Percentiles rank a stretch among this genome's conserved stretches.
Conservation (phyloP, 2,797 vertebrate species). For the Trachurus trachurus region DNA sequence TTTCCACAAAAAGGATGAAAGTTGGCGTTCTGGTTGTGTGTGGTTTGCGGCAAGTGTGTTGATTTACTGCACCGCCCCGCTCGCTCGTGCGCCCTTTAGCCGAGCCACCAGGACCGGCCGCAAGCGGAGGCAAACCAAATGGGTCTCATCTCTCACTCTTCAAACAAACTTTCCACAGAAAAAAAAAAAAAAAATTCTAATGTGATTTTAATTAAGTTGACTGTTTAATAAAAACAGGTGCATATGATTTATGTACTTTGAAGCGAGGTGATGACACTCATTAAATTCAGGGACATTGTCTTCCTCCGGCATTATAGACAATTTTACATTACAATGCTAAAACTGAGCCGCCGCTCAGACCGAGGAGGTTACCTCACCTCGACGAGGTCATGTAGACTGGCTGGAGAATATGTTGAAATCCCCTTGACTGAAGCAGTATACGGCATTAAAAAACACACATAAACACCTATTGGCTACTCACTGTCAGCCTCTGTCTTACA, state of each 20-base stretch:
- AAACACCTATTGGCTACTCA: constrained; percentile 12
- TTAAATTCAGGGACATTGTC: constrained; percentile 34
- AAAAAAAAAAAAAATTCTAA: background rate
- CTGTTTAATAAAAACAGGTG: constrained; percentile 30
- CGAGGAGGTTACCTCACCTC: background rate
- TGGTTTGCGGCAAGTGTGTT: constrained; percentile 60
- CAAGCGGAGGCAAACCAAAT: constrained; percentile 36
- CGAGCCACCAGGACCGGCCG: constrained; percentile 34
- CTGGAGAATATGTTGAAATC: background rate
- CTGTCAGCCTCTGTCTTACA: background rate
- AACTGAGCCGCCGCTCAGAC: constrained; percentile 5
- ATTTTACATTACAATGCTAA: background rate
- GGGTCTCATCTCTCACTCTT: constrained; percentile 16
- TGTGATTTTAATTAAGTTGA: constrained; percentile 35
- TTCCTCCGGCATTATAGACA: constrained; percentile 3
- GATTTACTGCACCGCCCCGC: constrained; percentile 50
- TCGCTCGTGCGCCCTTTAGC: constrained; percentile 56
- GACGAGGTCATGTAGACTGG: background rate
- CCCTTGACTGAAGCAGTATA: constrained; percentile 8
- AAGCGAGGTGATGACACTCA: constrained; percentile 37
- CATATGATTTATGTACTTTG: constrained; percentile 39
- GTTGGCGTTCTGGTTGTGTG: constrained; percentile 60
- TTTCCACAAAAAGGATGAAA: constrained; percentile 57
- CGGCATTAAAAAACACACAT: background rate
- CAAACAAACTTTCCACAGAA: background rate